Evolutionary conservation across 2,113 vertebrate genomes (phyloP), one percentile per base, ranked within the genome.

Genomic region (Rhagologus leucostigma): DNA sequence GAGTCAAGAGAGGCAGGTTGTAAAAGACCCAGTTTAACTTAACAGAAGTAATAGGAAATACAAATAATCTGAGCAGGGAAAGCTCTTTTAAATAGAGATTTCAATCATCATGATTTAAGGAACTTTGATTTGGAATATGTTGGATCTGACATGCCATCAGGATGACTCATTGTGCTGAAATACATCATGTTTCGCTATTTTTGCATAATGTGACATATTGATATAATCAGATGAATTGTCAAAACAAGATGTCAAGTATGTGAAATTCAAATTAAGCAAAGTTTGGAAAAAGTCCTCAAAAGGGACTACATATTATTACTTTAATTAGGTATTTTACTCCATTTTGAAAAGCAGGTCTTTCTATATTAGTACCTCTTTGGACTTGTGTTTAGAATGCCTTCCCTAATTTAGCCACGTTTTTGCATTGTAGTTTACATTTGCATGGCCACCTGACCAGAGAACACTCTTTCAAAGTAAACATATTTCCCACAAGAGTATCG

Each of bases 141-240:
- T 88, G 92, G 67, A 84, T 96, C 91, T 92, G 94, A 95, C 95
- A 95, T 92, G 59, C 77, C 77, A 85, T 94, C 91, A 87, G 85
- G 76, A 96, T 89, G 90, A 95, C 67, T 95, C 82, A 86, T 67
- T 89, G 84, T 92, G 78, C 49, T 96, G 74, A 94, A 91, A 92
- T 87, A 94, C 80, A 83, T 91, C 85, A 68, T 90, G 74, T 89
- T 97, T 94, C 87, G 4, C 95, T 93, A 94, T 93, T 96, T 94
- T 92, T 95, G 90, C 91, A 94, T 94, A 95, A 96, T 86, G 91
- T 96, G 96, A 93, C 92, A 93, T 95, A 96, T 78, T 96, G 87
- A 94, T 93, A 91, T 87, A 94, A 95, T 80, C 91, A 95, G 80
- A 92, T 73, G 83, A 92, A 93, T 91, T 96, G 95, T 96, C 93